These are phyloP conservation scores for Zaprionus lineosus DNA, from an alignment of 2,888 invertebrate species.

Conservation along the genomic window DNA sequence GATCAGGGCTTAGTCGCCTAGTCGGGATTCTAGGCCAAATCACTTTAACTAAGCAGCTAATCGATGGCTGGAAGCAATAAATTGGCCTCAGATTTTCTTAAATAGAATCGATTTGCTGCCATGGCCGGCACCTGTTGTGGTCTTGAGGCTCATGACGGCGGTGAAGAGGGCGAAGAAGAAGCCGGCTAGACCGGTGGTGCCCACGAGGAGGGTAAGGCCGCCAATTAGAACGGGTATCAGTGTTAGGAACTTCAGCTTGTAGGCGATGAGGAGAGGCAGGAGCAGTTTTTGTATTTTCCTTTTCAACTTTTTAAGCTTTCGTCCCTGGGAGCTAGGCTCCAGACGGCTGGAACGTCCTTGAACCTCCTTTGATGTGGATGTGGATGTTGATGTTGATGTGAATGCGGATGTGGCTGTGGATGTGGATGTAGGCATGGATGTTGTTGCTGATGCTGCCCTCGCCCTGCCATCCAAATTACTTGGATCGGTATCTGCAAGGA, in stretches of 20 bases:
- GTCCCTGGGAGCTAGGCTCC: conserved; percentile 43
- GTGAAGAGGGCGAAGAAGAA: conserved; percentile 94
- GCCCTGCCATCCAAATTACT: conserved; percentile 36
- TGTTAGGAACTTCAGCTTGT: conserved; percentile 92
- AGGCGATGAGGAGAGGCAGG: conserved; percentile 90
- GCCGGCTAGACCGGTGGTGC: conserved; percentile 91
- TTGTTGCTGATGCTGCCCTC: conserved; percentile 2
- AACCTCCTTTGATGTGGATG: conserved; percentile 58
- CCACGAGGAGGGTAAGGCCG: conserved; percentile 87
- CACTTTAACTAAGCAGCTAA: conserved; percentile 14
- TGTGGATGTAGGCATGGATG: conserved; percentile 10
- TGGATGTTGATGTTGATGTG: no score
- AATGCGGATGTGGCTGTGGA: no score
- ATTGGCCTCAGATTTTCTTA: conserved; percentile 56
- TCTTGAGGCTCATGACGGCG: conserved; percentile 89
- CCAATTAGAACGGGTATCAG: conserved; percentile 90
- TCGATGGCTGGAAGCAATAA: conserved; percentile 11
- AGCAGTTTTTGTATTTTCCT: conserved; percentile 88
- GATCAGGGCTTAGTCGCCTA: conserved; percentile 24
- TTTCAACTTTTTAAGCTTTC: conserved; percentile 83
- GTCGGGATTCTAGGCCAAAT: conserved; percentile 3
- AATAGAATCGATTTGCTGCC: conserved; percentile 68
- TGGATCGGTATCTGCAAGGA: neutral
- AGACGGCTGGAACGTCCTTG: conserved; percentile 61
- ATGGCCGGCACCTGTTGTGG: conserved; percentile 53